phyloP scores from a whole-genome alignment of 2,797 vertebrate genomes.

The Pipistrellus pipistrellus region DNA sequence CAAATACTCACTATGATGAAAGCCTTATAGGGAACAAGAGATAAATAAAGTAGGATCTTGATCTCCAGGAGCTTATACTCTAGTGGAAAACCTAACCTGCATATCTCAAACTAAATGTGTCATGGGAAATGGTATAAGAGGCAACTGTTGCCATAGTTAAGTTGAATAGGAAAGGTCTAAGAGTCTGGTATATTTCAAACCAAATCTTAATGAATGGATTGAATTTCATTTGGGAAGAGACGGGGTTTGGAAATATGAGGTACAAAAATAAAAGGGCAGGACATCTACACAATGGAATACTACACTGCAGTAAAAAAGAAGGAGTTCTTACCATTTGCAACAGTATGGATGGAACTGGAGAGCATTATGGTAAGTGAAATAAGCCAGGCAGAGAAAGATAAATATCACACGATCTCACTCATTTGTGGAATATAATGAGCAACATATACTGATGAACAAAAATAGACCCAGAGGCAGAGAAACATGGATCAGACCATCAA shows the following conservation, averaged over 20 bases:
- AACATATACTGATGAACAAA: too few relatives aligned
- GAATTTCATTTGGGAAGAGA: not conserved
- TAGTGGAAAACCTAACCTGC: not conserved
- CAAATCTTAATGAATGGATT: slow-evolving; percentile 35
- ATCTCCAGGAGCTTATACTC: not conserved
- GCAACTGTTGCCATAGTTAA: not conserved
- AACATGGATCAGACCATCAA: too few relatives aligned
- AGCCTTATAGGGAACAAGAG: not conserved
- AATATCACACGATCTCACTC: too few relatives aligned
- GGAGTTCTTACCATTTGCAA: too few relatives aligned
- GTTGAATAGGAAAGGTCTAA: not conserved
- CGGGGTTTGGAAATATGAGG: not conserved
- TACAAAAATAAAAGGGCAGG: not conserved
- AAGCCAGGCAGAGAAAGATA: too few relatives aligned
- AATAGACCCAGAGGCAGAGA: too few relatives aligned
- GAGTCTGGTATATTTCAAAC: not conserved
- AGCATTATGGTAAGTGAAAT: too few relatives aligned
- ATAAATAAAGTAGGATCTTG: not conserved
- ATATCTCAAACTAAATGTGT: not conserved
- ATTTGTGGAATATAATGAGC: too few relatives aligned
- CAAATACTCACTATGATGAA: not conserved
- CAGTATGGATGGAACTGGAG: too few relatives aligned
- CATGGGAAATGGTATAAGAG: not conserved
- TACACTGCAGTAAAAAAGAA: too few relatives aligned
- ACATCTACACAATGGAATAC: not conserved